These are phyloP conservation scores for Aspidoscelis tigris DNA, from an alignment of 2,113 vertebrate species.

Conservation along the genomic window DNA sequence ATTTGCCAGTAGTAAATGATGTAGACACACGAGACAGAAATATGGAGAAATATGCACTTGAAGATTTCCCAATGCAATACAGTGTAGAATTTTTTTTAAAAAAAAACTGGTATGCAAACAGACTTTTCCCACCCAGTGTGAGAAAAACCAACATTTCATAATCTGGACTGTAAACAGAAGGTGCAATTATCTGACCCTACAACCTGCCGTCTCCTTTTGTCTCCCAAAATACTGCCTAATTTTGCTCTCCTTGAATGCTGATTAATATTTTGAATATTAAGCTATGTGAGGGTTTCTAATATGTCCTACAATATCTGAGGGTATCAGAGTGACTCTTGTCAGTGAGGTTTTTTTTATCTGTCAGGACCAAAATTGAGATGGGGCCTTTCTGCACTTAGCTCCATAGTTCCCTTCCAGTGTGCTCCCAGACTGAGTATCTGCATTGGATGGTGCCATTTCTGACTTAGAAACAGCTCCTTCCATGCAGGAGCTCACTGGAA, in stretches of 20 bases:
- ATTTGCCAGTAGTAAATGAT: background rate
- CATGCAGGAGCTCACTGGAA: too few relatives aligned
- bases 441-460: too few relatives aligned
- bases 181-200: background rate
- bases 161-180: background rate
- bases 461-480: too few relatives aligned
- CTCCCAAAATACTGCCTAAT: background rate
- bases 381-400: too few relatives aligned
- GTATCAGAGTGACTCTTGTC: background rate
- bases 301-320: background rate
- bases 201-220: background rate
- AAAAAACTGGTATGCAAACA: background rate
- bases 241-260: background rate
- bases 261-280: background rate
- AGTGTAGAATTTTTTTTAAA: background rate
- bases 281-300: background rate
- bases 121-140: background rate
- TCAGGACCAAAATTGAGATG: background rate
- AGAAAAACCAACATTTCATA: background rate
- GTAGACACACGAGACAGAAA: background rate
- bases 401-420: too few relatives aligned
- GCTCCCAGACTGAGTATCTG: too few relatives aligned
- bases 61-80: conserved; percentile 3
- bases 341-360: background rate
- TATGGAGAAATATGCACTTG: background rate